These are phyloP conservation scores for Taxidea taxus DNA, from an alignment of 2,113 vertebrate species.

Conservation along the genomic window DNA sequence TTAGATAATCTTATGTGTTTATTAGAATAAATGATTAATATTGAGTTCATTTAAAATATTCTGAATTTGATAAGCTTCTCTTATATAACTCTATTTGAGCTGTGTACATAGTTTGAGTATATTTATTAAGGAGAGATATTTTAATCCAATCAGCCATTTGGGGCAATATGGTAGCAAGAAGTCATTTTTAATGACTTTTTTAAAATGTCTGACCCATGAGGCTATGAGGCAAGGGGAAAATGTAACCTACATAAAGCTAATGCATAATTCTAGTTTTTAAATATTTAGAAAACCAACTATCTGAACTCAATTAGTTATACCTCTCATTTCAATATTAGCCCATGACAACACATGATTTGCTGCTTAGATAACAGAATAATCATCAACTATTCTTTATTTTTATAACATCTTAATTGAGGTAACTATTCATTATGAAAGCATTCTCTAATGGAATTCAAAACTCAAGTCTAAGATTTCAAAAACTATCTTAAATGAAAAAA, in stretches of 20 bases:
- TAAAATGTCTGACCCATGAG: conserved; percentile 9
- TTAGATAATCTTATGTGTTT: neutral
- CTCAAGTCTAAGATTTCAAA: conserved; percentile 12
- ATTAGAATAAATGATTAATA: conserved; percentile 33
- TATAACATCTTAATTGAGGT: neutral
- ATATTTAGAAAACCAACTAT: conserved; percentile 2
- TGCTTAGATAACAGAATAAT: neutral
- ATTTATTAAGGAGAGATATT: conserved; percentile 40
- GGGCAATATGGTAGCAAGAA: neutral
- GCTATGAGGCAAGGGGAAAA: neutral
- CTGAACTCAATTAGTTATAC: neutral
- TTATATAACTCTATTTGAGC: neutral
- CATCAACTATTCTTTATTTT: conserved; percentile 17
- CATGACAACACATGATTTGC: neutral
- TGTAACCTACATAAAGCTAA: neutral
- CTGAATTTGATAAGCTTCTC: conserved; percentile 34
- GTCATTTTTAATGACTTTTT: conserved; percentile 45
- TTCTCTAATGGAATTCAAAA: conserved; percentile 1
- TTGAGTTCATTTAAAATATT: conserved; percentile 11
- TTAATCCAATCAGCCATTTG: conserved; percentile 28
- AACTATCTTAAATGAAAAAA: neutral
- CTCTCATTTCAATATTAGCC: neutral
- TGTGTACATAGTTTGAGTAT: neutral
- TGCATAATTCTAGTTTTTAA: neutral
- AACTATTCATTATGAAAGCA: neutral